Conservation (phyloP, 2,797 vertebrate species). For the Sebastes umbrosus region DNA sequence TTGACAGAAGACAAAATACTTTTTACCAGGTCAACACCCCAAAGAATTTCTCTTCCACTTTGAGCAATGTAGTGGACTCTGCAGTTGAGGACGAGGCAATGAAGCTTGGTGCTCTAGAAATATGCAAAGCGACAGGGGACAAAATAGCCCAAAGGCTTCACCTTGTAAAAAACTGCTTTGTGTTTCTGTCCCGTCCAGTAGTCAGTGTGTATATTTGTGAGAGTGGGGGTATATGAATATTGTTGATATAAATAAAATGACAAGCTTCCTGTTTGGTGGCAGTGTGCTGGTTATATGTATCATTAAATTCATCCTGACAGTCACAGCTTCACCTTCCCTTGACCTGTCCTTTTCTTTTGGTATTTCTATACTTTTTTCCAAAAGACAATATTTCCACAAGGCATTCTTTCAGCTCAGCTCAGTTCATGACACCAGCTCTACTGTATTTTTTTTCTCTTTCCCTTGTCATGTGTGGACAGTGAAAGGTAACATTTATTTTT, state of each 20-base stretch:
- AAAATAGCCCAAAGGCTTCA: conserved; percentile 52
- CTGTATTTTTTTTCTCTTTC: neutral
- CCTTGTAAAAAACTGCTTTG: conserved; percentile 36
- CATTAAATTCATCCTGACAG: conserved; percentile 55
- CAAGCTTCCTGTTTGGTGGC: neutral
- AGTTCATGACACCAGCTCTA: conserved; percentile 11
- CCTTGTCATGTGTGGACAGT: conserved; percentile 56
- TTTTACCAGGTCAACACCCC: conserved; percentile 35
- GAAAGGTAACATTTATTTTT: conserved; percentile 76
- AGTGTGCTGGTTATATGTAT: conserved; percentile 6
- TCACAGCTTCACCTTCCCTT: conserved; percentile 26
- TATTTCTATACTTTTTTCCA: conserved; percentile 16
- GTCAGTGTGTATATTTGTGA: conserved; percentile 10
- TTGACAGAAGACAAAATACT: conserved; percentile 32
- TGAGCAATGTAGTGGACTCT: conserved; percentile 5
- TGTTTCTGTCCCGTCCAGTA: conserved; percentile 4
- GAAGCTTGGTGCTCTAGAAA: conserved; percentile 45
- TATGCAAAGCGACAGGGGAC: conserved; percentile 55
- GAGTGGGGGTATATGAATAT: neutral
- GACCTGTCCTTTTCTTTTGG: conserved; percentile 41
- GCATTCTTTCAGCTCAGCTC: neutral
- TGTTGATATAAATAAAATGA: conserved; percentile 32
- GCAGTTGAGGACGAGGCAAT: conserved; percentile 23
- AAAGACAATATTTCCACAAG: conserved; percentile 32
- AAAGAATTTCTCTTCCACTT: conserved; percentile 23